These are phyloP conservation scores for Probosciger aterrimus DNA, from an alignment of 2,113 vertebrate species.

Conservation along the genomic window DNA sequence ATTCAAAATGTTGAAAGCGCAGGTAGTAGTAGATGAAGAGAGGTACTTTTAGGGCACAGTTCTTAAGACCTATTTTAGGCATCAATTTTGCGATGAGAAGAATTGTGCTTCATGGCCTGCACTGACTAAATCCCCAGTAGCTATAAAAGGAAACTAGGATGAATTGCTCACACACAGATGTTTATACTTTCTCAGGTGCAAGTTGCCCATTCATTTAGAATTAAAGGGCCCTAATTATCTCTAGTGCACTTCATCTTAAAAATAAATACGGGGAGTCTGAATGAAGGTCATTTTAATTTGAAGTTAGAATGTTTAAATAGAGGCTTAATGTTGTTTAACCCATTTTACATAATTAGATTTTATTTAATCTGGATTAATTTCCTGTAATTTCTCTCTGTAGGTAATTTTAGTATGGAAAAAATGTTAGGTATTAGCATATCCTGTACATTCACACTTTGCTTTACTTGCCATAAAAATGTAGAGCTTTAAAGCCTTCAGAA, in stretches of 20 bases:
- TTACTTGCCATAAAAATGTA: neutral
- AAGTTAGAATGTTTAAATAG: neutral
- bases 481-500: neutral
- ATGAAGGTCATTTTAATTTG: neutral
- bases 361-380: slow-evolving; percentile 26
- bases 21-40: neutral
- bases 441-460: neutral
- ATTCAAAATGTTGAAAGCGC: neutral
- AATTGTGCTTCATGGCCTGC: neutral
- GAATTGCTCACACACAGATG: neutral
- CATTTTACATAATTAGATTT: slow-evolving; percentile 2
- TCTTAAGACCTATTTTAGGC: neutral
- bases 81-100: neutral
- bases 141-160: neutral
- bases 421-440: neutral
- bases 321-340: slow-evolving; percentile 7
- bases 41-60: neutral
- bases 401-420: neutral
- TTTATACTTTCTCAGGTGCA: neutral
- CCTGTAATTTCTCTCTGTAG: neutral
- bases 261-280: neutral
- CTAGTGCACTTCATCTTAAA: slow-evolving; percentile 1
- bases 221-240: slow-evolving; percentile 5
- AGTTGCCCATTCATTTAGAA: neutral
- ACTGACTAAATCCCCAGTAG: neutral